Conservation (phyloP, 2,888 invertebrate species). For the Prosopocoilus inquinatus region DNA sequence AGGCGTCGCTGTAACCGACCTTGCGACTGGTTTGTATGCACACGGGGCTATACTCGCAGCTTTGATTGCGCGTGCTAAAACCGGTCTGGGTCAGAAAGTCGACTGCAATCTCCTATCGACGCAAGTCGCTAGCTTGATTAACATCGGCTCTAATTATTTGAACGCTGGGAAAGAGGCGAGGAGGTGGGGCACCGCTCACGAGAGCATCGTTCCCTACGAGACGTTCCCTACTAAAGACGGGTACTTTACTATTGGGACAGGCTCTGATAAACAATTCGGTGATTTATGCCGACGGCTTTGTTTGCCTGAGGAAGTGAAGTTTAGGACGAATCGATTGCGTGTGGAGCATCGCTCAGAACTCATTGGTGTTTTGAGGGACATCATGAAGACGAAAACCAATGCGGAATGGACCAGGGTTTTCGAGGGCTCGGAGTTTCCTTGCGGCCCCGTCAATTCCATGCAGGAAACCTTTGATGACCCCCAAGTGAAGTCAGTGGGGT, state of each 20-base stretch:
- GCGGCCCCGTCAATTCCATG: constrained; percentile 87
- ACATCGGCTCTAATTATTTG: constrained; percentile 85
- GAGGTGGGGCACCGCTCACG: constrained; percentile 91
- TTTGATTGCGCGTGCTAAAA: constrained; percentile 70
- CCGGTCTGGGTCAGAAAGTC: constrained; percentile 86
- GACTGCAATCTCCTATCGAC: constrained; percentile 93
- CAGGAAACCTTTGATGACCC: constrained; percentile 83
- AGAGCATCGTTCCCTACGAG: constrained; percentile 93
- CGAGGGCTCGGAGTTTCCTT: constrained; percentile 75
- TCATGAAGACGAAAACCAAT: constrained; percentile 62
- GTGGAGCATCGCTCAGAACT: constrained; percentile 75
- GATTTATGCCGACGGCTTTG: constrained; percentile 68
- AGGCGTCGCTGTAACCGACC: constrained; percentile 90
- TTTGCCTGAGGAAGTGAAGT: constrained; percentile 62
- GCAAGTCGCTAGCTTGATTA: constrained; percentile 84
- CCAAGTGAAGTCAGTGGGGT: constrained; percentile 71
- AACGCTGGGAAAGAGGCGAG: constrained; percentile 77
- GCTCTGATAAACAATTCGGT: constrained; percentile 78
- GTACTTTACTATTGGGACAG: constrained; percentile 83
- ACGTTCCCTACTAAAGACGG: constrained; percentile 81
- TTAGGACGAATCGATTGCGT: constrained; percentile 68
- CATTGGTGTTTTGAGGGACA: constrained; percentile 59
- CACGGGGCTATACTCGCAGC: constrained; percentile 95
- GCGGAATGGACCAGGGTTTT: constrained; percentile 74
- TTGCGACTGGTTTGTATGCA: constrained; percentile 91